These are phyloP conservation scores for Bubo bubo DNA, from an alignment of 2,113 vertebrate species.

Conservation along the genomic window DNA sequence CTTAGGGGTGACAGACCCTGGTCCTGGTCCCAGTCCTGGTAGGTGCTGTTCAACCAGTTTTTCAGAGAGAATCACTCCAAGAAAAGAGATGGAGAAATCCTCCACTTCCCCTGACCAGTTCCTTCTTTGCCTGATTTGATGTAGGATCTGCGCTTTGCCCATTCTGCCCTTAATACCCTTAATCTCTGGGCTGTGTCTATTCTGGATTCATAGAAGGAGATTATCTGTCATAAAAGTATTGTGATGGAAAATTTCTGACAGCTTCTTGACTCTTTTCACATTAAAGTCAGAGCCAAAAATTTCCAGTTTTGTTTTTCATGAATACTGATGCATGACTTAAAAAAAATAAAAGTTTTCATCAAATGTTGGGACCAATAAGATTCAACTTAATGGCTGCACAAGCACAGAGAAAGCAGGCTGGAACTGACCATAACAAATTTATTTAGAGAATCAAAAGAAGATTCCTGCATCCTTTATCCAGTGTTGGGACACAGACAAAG, in stretches of 20 bases:
- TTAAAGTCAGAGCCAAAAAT: neutral
- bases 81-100: neutral
- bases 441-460: neutral
- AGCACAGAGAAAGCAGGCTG: neutral
- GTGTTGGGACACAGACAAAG: neutral
- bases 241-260: neutral
- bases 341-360: neutral
- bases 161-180: slow-evolving; percentile 22
- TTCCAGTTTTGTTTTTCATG: neutral
- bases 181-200: neutral
- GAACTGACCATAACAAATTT: neutral
- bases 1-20: fast-evolving
- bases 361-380: neutral
- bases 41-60: neutral
- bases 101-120: neutral
- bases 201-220: neutral
- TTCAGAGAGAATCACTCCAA: neutral
- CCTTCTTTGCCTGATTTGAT: neutral
- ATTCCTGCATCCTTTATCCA: neutral
- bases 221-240: neutral
- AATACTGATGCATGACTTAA: neutral
- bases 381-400: neutral
- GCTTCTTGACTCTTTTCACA: neutral
- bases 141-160: neutral
- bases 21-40: neutral